phyloP scores from a whole-genome alignment of 2,888 invertebrate genomes.

The Torymus auratus region DNA sequence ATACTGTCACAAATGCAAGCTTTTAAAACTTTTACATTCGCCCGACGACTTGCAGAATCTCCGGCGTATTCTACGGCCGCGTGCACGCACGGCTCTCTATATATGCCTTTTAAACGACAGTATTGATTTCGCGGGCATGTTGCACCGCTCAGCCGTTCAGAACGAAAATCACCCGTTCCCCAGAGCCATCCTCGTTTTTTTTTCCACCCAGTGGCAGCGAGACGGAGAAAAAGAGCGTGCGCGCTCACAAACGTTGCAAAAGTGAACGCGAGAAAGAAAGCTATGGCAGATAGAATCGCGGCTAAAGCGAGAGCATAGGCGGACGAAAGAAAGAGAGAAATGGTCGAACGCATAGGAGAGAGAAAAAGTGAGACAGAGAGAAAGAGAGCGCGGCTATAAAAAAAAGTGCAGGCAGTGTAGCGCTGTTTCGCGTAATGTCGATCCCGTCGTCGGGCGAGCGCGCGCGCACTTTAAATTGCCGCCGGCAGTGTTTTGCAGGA shows the following conservation, averaged over 20 bases:
- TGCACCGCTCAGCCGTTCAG: neutral
- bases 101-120: neutral
- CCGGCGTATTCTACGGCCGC: too few species aligned
- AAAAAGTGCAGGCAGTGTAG: conserved; percentile 1
- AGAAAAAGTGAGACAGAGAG: too few species aligned
- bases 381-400: conserved; percentile 14
- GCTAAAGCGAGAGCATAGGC: neutral
- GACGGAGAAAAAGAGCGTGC: neutral
- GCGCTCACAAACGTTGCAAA: neutral
- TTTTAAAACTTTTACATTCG: too few species aligned
- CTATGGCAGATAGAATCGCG: conserved; percentile 28
- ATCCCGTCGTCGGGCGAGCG: conserved; percentile 8
- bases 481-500: conserved; percentile 29
- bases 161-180: conserved; percentile 24
- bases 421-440: conserved; percentile 39
- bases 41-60: too few species aligned
- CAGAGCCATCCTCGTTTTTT: conserved; percentile 1
- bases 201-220: neutral
- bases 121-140: conserved; percentile 16
- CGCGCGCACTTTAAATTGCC: conserved; percentile 25
- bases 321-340: neutral
- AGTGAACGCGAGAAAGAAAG: conserved; percentile 14
- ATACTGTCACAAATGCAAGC: too few species aligned
- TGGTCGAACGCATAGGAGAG: neutral
- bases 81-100: neutral